Evolutionary conservation across 2,113 vertebrate genomes (phyloP), one percentile per base, ranked within the genome.

Genomic region (Pitta sordida): DNA sequence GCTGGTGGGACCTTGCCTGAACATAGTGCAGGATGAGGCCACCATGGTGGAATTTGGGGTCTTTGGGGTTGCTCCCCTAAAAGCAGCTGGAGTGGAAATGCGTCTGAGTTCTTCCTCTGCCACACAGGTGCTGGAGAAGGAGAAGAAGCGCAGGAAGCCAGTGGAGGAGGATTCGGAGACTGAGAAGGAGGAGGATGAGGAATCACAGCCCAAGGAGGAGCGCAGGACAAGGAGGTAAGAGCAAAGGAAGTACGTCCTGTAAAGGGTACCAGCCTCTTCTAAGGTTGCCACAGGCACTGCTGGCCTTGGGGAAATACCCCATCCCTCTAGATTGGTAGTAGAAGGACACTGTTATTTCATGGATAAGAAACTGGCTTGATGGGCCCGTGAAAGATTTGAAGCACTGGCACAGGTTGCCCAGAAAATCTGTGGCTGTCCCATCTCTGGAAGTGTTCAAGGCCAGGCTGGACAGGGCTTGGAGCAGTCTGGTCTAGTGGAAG

Each of bases 61-160:
- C 3, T 11, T 74, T 37, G 5, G 20, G 15, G 7, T 51, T 88
- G 55, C 30, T 15, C 20, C 19, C 20, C 11, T 51, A 37, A 62
- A 83, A 81, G 64, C 59, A 77, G 9, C 51, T 65, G n/a, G 55
- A 64, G 15, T 46, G 32, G 44, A 65, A 65, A 52, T 30, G 13
- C 23, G 2, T 3, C 22, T 29, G 44, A 82, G 13, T 58, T 26
- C 27, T 79, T 34, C 9, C n/a, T 71, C 77, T 48, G 22, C 48
- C 46, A 43, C 39, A 5, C 92, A 99, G 99, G 99, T 99, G 85
- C 97, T 99, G 49, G 99, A 99, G 95, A 99, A 99, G 80, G 99
- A 99, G 94, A 99, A 98, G 95, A 99, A 99, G 70, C 98, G 98
- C 17, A 98, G 97, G 9, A 98, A 98, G 62, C 94, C 95, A 5